These are phyloP conservation scores for Tinea trinotella DNA, from an alignment of 2,888 invertebrate species.

Conservation along the genomic window DNA sequence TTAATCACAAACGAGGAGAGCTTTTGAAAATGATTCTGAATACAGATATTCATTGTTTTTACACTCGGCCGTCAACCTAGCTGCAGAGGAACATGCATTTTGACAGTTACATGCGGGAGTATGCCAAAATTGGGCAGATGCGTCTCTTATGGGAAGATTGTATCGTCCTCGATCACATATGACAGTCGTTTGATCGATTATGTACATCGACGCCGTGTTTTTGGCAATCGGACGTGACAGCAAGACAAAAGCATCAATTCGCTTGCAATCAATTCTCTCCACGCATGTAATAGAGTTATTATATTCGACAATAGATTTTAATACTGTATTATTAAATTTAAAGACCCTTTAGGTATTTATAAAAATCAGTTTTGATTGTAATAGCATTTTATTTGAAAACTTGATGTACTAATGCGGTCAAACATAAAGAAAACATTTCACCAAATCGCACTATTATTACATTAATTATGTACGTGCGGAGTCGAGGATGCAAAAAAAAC, in stretches of 20 bases:
- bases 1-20: not conserved
- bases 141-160: slow-evolving; percentile 16
- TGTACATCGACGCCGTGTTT: slow-evolving; percentile 1
- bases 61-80: slow-evolving; percentile 3
- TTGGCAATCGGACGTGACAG: slow-evolving; percentile 17
- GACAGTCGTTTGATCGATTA: slow-evolving; percentile 10
- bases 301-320: not conserved
- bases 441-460: too few relatives aligned
- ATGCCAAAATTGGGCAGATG: slow-evolving; percentile 16
- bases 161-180: slow-evolving; percentile 16
- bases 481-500: too few relatives aligned
- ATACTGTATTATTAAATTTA: too few relatives aligned
- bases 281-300: too few relatives aligned
- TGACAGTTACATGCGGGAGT: slow-evolving; percentile 15
- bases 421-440: too few relatives aligned
- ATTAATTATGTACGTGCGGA: too few relatives aligned
- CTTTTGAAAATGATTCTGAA: slow-evolving; percentile 1
- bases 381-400: too few relatives aligned
- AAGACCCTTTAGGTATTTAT: too few relatives aligned
- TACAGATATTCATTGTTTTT: slow-evolving; percentile 14
- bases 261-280: too few relatives aligned
- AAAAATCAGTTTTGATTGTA: too few relatives aligned
- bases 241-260: slow-evolving; percentile 12
- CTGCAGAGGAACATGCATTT: slow-evolving; percentile 4
- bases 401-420: too few relatives aligned